phyloP scores from a whole-genome alignment of 2,797 vertebrate species.

The Tamandua tetradactyla region DNA sequence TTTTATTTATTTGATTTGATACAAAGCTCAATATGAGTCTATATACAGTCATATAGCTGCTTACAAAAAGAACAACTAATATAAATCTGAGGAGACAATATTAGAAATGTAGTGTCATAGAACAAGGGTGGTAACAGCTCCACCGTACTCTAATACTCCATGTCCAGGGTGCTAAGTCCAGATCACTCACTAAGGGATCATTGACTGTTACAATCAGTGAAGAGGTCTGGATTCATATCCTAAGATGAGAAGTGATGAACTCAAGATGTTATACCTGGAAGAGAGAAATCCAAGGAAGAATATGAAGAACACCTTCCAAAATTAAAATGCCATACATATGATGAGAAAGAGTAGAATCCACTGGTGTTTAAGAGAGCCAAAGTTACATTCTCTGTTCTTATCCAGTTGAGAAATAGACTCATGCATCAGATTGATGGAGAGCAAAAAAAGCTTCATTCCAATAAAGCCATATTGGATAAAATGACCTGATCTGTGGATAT shows the following conservation, averaged over 20 bases:
- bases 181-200: background rate
- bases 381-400: background rate
- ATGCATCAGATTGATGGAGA: background rate
- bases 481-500: background rate
- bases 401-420: background rate
- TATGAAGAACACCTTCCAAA: background rate
- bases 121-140: background rate
- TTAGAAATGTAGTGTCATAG: background rate
- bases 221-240: background rate
- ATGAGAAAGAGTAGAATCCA: background rate
- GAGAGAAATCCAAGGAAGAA: background rate
- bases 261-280: background rate
- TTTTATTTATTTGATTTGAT: background rate
- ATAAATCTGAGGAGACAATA: background rate
- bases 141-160: background rate
- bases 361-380: background rate
- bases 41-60: background rate
- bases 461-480: background rate
- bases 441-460: background rate
- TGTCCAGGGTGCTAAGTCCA: background rate
- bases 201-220: background rate
- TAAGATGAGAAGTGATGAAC: background rate
- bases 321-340: background rate
- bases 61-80: background rate
- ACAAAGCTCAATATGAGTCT: slow-evolving; percentile 13